Evolutionary conservation across 1,140 invertebrate species (phyloP), one percentile per base, ranked within the genome.

Genomic region (Portunus trituberculatus): DNA sequence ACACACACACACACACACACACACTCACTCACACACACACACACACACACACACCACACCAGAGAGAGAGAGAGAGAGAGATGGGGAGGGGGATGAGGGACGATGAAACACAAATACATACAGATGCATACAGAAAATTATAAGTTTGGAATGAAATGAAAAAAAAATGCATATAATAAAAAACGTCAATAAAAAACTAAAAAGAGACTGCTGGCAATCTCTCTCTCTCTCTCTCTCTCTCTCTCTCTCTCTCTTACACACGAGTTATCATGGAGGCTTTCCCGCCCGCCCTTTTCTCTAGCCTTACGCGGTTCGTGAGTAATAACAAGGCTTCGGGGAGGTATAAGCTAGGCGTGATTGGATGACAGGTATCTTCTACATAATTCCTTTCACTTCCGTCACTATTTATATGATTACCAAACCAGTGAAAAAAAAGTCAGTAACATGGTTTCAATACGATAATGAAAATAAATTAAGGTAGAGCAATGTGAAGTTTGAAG

Each of bases 11-110:
- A 45, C 76, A 45, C 92, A 83, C 76, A 45, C 76, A 10, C 92
- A 83, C 92, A 83, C 92, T 84, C 92, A 83, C 92, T 84, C 92
- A 83, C 92, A 83, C 92, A 83, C 92, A 83, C 92, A 83, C 92
- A 83, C 92, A 83, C 92, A 83, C 92, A 45, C 76, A 45, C 92
- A 83, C 76, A 45, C 76, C n/a, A n/a, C n/a, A n/a, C n/a, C n/a
- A n/a, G 39, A 39, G 39, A 39, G 39, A 39, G 39, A 39, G 39
- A 39, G 39, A 39, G 39, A 39, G 39, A 39, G 39, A 39, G 39
- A 39, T 1, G 6, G 39, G 6, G 39, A 39, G 39, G 6, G 39
- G 6, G 39, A 39, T n/a, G 39, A 39, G 39, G 6, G 39, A 45
- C 14, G n/a, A n/a, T n/a, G n/a, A n/a, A n/a, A 48, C 46, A 90